A percentile compares a stretch with the other conserved stretches of the same genome.
Conservation (phyloP, 2,113 vertebrate species). For the Psittacula cyanocephala region DNA sequence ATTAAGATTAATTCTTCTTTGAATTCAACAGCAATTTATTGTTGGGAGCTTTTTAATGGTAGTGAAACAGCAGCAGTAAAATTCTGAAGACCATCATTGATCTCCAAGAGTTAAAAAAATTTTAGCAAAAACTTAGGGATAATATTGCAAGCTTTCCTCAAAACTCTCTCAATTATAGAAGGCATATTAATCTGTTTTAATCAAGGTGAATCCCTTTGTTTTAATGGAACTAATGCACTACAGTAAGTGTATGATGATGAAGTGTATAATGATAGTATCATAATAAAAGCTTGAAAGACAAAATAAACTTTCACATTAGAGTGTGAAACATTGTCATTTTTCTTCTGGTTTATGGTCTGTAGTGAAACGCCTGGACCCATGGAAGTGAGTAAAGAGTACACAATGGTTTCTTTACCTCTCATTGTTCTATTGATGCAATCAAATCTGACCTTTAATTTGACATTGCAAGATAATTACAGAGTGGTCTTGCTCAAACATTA, state of each 20-base stretch:
- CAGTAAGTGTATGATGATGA: background rate
- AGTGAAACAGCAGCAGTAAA: background rate
- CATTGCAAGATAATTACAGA: background rate
- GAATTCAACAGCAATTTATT: background rate
- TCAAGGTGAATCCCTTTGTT: background rate
- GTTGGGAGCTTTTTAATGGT: background rate
- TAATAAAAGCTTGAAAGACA: background rate
- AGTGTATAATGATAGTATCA: background rate
- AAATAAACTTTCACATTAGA: background rate
- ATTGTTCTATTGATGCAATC: background rate
- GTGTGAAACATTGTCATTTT: background rate
- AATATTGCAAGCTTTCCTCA: background rate
- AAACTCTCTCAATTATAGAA: background rate
- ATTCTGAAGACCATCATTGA: background rate
- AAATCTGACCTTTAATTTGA: slow-evolving; percentile 6
- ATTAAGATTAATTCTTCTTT: background rate
- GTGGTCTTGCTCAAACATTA: background rate
- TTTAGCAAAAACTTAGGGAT: background rate
- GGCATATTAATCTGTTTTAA: background rate
- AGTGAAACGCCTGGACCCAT: background rate
- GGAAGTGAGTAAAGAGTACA: background rate
- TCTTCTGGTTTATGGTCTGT: background rate
- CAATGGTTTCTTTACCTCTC: background rate
- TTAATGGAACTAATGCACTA: background rate
- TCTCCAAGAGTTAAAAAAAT: background rate